Evolutionary conservation across 2,888 invertebrate species (phyloP).

Genomic region (Rhagonycha fulva): DNA sequence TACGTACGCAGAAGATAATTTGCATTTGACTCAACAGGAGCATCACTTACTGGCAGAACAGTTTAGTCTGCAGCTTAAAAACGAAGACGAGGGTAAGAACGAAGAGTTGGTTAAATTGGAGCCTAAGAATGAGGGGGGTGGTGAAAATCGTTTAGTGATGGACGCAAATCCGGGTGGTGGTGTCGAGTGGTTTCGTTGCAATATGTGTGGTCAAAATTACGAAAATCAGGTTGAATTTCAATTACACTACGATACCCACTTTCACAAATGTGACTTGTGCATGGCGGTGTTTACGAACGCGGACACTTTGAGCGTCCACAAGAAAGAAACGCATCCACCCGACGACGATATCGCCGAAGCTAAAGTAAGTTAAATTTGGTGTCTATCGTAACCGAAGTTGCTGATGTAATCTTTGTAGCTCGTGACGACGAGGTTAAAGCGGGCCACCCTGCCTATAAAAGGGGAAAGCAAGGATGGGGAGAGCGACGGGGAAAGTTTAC

Average conservation of each 20-base stretch:
- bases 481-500: constrained; percentile 39
- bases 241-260: constrained; percentile 52
- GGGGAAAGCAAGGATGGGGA: constrained; percentile 16
- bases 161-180: constrained; percentile 7
- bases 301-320: constrained; percentile 52
- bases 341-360: constrained; percentile 29
- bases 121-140: not conserved
- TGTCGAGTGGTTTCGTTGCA: constrained; percentile 47
- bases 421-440: constrained; percentile 36
- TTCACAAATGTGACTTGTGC: constrained; percentile 53
- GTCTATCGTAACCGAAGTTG: not conserved
- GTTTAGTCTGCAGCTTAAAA: constrained; percentile 33
- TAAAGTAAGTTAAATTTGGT: constrained; percentile 20
- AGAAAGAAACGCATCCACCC: constrained; percentile 45
- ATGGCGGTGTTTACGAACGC: constrained; percentile 55
- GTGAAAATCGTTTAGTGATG: not conserved
- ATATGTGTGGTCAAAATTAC: constrained; percentile 52
- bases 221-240: constrained; percentile 49
- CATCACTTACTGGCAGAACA: constrained; percentile 43
- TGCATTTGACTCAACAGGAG: constrained; percentile 46
- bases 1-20: constrained; percentile 43
- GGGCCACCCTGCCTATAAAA: constrained; percentile 30
- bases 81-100: not conserved
- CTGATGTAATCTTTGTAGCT: constrained; percentile 20
- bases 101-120: not conserved